phyloP scores from a whole-genome alignment of 2,888 invertebrate species.

The Augochlorella aurata region DNA sequence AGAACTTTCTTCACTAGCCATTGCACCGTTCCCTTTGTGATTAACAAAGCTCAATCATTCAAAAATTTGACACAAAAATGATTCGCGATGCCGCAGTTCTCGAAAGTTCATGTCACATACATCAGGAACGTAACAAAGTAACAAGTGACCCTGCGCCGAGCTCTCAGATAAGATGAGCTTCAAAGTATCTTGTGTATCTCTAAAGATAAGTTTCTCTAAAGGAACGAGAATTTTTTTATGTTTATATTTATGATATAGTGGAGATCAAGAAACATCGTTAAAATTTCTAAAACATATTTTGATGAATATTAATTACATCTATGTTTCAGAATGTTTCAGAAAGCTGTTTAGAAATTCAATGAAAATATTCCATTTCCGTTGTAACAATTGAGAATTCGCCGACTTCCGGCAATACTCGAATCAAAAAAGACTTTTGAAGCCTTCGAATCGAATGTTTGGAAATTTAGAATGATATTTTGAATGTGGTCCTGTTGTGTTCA shows the following conservation, averaged over 20 bases:
- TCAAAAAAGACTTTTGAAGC: too few species aligned
- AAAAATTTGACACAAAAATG: conserved; percentile 39
- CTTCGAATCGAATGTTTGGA: background rate
- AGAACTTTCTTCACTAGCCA: conserved; percentile 57
- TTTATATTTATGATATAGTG: background rate
- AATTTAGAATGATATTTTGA: conserved; percentile 16
- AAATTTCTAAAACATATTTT: background rate
- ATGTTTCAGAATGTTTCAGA: background rate
- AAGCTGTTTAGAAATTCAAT: conserved; percentile 18
- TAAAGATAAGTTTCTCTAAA: background rate
- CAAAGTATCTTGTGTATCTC: background rate
- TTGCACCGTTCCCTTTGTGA: conserved; percentile 25
- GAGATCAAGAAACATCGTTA: background rate
- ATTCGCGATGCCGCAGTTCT: conserved; percentile 35
- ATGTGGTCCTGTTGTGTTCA: background rate
- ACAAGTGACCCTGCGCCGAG: background rate
- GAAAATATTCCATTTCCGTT: conserved; percentile 15
- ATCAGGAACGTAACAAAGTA: conserved; percentile 24
- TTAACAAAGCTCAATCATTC: conserved; percentile 19
- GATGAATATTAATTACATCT: background rate
- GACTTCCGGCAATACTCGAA: background rate
- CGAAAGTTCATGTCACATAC: conserved; percentile 47
- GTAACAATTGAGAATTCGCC: background rate
- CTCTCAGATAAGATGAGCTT: background rate
- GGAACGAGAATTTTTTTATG: background rate